Conservation (phyloP, 92 coral and sea anemone genomes). For the Palythoa grandiflora region DNA sequence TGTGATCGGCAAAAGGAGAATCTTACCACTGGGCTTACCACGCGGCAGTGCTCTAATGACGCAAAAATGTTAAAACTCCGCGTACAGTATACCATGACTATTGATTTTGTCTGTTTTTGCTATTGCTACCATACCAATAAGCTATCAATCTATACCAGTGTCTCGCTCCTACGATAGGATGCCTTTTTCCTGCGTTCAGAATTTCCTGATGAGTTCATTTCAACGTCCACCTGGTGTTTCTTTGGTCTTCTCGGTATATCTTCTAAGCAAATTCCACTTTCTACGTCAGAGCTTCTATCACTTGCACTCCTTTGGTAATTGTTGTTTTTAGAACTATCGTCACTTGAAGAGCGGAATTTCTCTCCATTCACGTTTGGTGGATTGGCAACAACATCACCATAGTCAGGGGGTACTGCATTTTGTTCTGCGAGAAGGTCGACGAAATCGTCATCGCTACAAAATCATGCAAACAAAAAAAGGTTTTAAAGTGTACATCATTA, state of each 20-base stretch:
- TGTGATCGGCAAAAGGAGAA: no score
- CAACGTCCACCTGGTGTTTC: slow-evolving; percentile 20
- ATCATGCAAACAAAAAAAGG: no score
- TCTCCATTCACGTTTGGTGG: background rate
- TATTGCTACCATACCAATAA: no score
- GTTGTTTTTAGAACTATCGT: background rate
- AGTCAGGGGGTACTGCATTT: background rate
- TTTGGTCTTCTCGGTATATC: background rate
- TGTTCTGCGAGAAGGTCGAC: background rate
- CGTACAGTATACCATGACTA: no score
- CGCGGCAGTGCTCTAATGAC: no score
- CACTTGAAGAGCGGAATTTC: background rate
- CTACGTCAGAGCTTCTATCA: slow-evolving; percentile 10
- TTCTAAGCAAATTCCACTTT: slow-evolving; percentile 27
- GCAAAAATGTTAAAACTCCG: no score
- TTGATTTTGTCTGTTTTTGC: no score
- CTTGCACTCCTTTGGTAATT: background rate
- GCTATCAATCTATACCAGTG: background rate
- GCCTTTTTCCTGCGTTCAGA: background rate
- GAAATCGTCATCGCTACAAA: slow-evolving; percentile 17
- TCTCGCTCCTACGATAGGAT: background rate
- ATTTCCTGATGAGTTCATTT: slow-evolving; percentile 13
- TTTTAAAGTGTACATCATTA: background rate
- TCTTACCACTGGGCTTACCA: no score
- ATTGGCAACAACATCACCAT: background rate